Conservation (phyloP, 1,140 invertebrate genomes). For the Aphis gossypii region DNA sequence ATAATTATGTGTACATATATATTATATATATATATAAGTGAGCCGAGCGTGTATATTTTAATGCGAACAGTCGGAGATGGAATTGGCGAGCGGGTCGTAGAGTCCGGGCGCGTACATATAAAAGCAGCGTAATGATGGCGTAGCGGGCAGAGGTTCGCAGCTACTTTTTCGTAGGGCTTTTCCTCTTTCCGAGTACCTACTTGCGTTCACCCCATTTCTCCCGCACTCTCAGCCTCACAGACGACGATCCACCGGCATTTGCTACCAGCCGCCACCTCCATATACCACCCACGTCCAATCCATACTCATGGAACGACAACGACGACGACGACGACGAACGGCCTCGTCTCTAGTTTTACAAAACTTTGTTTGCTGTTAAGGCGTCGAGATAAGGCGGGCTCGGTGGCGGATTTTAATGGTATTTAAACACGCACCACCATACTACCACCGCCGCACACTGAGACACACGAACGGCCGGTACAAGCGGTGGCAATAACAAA, state of each 20-base stretch:
- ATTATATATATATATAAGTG: background rate
- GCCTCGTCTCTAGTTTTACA: conserved; percentile 8
- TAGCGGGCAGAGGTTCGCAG: background rate
- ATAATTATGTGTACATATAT: background rate
- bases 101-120: background rate
- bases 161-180: background rate
- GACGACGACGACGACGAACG: conserved; percentile 34
- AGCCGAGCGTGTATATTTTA: background rate
- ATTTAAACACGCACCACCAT: conserved; percentile 36
- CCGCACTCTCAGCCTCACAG: background rate
- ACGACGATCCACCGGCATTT: background rate
- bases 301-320: background rate
- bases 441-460: too few relatives aligned
- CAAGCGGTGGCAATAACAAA: conserved; percentile 36
- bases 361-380: conserved; percentile 56
- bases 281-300: background rate
- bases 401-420: conserved; percentile 49
- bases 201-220: background rate
- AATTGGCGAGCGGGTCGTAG: background rate
- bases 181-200: background rate
- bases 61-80: background rate
- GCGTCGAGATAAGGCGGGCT: conserved; percentile 56
- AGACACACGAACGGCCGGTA: background rate
- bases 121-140: background rate
- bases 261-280: background rate